These are phyloP conservation scores for Stegastes partitus DNA, from an alignment of 2,113 vertebrate species.

Conservation along the genomic window DNA sequence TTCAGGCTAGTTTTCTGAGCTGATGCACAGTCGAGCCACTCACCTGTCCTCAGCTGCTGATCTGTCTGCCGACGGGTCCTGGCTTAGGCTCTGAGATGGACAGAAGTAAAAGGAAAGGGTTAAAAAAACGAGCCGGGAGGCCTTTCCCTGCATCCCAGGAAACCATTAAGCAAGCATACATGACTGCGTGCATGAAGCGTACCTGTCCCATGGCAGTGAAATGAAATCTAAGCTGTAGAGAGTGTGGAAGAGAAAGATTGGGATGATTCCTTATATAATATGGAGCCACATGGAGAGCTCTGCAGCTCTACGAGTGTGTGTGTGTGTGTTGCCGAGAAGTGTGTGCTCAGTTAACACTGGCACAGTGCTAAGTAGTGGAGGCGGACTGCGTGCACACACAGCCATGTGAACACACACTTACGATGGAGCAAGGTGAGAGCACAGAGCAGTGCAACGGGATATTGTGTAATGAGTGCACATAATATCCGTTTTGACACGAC, in stretches of 20 bases:
- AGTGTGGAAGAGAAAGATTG: conserved; percentile 43
- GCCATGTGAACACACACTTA: conserved; percentile 27
- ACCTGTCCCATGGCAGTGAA: conserved; percentile 76
- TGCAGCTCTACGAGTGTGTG: conserved; percentile 48
- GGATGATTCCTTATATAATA: conserved; percentile 79
- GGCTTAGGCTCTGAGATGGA: conserved; percentile 71
- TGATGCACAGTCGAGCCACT: conserved; percentile 4
- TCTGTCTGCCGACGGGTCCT: conserved; percentile 62
- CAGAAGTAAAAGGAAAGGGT: conserved; percentile 2
- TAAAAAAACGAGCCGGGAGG: conserved; percentile 42
- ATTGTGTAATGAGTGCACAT: conserved; percentile 60
- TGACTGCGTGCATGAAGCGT: conserved; percentile 28
- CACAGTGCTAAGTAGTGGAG: conserved; percentile 67
- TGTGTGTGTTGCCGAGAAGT: conserved; percentile 39
- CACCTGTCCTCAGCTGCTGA: conserved; percentile 76
- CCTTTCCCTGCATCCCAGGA: conserved; percentile 19
- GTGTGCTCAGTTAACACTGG: conserved; percentile 63
- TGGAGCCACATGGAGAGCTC: conserved; percentile 62
- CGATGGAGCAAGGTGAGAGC: conserved; percentile 52
- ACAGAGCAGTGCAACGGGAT: conserved; percentile 47
- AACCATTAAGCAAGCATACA: conserved; percentile 31
- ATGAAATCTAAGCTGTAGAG: conserved; percentile 40
- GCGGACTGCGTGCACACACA: conserved; percentile 57
- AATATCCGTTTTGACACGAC: conserved; percentile 23
- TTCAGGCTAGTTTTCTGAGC: not conserved